Evolutionary conservation across 2,797 vertebrate genomes (phyloP).

Genomic region (Manis crassicaudata): DNA sequence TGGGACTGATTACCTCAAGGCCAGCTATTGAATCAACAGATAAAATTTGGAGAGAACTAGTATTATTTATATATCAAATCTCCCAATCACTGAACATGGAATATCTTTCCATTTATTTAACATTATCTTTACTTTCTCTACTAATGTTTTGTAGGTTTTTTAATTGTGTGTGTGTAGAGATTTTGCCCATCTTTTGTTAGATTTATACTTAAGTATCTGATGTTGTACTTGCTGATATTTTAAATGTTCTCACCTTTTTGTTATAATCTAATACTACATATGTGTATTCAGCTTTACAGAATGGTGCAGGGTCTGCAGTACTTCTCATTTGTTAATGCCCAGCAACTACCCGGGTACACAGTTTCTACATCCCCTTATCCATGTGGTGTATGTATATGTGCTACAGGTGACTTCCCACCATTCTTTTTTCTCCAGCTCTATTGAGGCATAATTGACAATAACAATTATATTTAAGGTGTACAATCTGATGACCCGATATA

Average conservation of each 20-base stretch:
- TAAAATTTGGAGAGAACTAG: neutral
- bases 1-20: neutral
- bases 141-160: neutral
- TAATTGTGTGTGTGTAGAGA: neutral
- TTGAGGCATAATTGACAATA: neutral
- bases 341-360: neutral
- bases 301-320: neutral
- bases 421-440: neutral
- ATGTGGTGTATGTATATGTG: neutral
- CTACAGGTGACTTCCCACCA: neutral
- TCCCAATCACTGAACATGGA: neutral
- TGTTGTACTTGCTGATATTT: neutral
- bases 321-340: neutral
- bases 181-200: neutral
- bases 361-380: neutral
- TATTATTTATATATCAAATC: neutral
- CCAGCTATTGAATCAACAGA: neutral
- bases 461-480: neutral
- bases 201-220: neutral
- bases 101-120: neutral
- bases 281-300: neutral
- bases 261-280: neutral
- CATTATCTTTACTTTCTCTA: neutral
- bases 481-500: neutral
- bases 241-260: neutral